Conservation (phyloP, 1,140 invertebrate genomes). For the Aphidius ervi region DNA sequence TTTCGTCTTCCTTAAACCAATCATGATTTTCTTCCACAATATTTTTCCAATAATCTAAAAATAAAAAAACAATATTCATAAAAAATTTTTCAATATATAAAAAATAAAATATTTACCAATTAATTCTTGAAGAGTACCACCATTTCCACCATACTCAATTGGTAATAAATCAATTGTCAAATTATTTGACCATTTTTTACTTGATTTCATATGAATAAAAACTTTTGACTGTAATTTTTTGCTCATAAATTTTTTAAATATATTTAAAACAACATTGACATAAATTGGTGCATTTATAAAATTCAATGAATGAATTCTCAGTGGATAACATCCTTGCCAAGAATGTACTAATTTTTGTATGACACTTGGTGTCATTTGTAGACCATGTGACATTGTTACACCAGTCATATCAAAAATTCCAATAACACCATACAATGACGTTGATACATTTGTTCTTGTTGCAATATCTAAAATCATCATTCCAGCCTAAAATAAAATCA, state of each 20-base stretch:
- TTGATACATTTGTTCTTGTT: slow-evolving; percentile 49
- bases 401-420: slow-evolving; percentile 61
- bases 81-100: neutral
- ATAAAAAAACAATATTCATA: slow-evolving; percentile 15
- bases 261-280: slow-evolving; percentile 64
- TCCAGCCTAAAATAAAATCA: slow-evolving; percentile 39
- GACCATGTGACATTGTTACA: slow-evolving; percentile 57
- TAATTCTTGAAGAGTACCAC: slow-evolving; percentile 52
- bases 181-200: slow-evolving; percentile 48
- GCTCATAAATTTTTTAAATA: slow-evolving; percentile 69
- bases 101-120: slow-evolving; percentile 38
- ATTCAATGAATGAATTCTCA: slow-evolving; percentile 64
- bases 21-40: slow-evolving; percentile 49
- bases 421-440: slow-evolving; percentile 58
- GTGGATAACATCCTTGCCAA: slow-evolving; percentile 69
- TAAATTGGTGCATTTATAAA: slow-evolving; percentile 68
- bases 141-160: slow-evolving; percentile 58
- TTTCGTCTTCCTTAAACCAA: slow-evolving; percentile 59
- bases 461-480: slow-evolving; percentile 59
- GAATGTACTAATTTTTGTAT: slow-evolving; percentile 59
- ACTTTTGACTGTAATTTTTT: slow-evolving; percentile 62
- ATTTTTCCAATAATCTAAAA: slow-evolving; percentile 56
- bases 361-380: slow-evolving; percentile 57
- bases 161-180: slow-evolving; percentile 45
- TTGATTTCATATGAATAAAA: slow-evolving; percentile 50